Percentiles rank a stretch among this genome's conserved stretches.
phyloP scores from a whole-genome alignment of 1,140 invertebrate species.

The Lineus longissimus region DNA sequence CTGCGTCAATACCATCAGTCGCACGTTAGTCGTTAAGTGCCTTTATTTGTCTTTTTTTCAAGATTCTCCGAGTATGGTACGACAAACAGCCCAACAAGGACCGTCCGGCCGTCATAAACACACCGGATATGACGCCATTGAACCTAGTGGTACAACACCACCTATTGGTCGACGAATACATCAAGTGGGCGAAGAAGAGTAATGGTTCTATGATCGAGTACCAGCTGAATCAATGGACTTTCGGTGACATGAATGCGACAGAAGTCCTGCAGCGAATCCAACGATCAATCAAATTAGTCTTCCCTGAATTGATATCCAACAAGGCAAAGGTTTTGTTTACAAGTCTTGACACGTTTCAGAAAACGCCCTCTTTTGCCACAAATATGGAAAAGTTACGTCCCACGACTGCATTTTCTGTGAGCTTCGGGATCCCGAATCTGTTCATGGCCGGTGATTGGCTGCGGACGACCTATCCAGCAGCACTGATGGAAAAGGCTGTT shows the following conservation, averaged over 20 bases:
- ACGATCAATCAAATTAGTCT: constrained; percentile 15
- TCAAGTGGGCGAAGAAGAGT: constrained; percentile 14
- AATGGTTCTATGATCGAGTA: constrained; percentile 20
- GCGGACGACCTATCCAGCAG: constrained; percentile 14
- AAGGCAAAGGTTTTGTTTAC: constrained; percentile 12
- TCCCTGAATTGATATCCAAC: constrained; percentile 18
- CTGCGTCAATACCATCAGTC: no score
- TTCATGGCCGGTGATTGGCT: constrained; percentile 22
- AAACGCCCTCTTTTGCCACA: constrained; percentile 16
- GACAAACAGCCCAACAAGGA: constrained; percentile 12
- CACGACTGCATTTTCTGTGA: background rate
- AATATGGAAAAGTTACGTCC: constrained; percentile 7
- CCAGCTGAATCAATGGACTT: constrained; percentile 17
- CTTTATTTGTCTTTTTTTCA: background rate
- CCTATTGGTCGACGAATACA: constrained; percentile 18
- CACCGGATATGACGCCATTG: constrained; percentile 16
- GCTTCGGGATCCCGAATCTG: constrained; percentile 6
- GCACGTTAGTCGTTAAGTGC: no score
- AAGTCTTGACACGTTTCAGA: constrained; percentile 16
- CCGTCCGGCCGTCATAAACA: constrained; percentile 17
- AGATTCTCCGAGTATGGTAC: constrained; percentile 19
- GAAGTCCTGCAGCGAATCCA: constrained; percentile 14
- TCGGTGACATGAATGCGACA: constrained; percentile 8
- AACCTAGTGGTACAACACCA: constrained; percentile 21
- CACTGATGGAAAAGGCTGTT: constrained; percentile 20